Base-by-base conservation (phyloP, 2,888 invertebrate genomes). In the Operophtera brumata region DNA sequence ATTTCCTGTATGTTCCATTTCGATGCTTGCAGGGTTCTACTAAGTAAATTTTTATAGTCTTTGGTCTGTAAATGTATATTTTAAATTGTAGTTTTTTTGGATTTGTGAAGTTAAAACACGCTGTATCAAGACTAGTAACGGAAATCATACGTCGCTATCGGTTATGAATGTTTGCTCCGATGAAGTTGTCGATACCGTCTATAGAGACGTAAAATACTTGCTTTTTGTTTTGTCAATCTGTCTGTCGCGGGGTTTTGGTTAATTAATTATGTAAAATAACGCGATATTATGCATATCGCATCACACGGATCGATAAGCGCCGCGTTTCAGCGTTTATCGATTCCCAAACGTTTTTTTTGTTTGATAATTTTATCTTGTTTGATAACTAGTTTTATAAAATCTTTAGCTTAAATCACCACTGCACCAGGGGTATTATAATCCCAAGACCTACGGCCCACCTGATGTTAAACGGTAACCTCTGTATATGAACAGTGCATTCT, bases 191-290 rank as follows among this genome's bases (percentile, higher is more conserved):
- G 87, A 87, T 88, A 86, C 70, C 70, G 64, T 60, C 67, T 67
- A 78, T 80, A 74, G 76, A 82, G 81, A 84, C 80, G 78, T 83
- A 78, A 78, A 77, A 73, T 72, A 66, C 71, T 72, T 75, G 74
- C 71, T 85, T 82, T 80, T 88, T 86, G 83, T 88, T 86, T 86
- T 86, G 85, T 87, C 79, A 75, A 78, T 81, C 81, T 77, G 83
- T 84, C 69, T 72, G 69, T 74, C 65, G 71, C 68, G 66, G 61
- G 67, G 60, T 64, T 68, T 70, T 66, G 73, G 72, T 77, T 83
- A 84, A 86, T 88, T 87, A 86, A 86, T 88, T 87, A 88, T 86
- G 82, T 84, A 78, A 82, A 87, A 86, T 86, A 82, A 82, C 79
- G 78, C 75, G 80, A 82, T 84, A 86, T 84, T 87, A 86, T 86